These are phyloP conservation scores for Odontocolon sp. DNA, from an alignment of 2,888 invertebrate genomes.

Conservation along the genomic window DNA sequence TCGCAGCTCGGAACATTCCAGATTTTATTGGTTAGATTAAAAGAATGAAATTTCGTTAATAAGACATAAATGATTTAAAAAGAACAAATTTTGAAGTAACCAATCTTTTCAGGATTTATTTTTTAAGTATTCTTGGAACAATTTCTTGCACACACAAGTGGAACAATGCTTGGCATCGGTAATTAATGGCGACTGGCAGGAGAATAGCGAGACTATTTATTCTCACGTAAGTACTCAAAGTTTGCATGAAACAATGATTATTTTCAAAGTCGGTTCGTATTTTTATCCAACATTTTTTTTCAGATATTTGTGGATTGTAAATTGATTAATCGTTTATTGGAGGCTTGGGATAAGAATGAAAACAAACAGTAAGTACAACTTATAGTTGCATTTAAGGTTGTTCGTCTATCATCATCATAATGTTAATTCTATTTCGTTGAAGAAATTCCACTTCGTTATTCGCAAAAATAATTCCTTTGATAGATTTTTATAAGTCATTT, in stretches of 20 bases:
- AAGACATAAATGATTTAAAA: neutral
- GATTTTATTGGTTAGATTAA: slow-evolving; percentile 82
- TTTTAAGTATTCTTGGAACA: slow-evolving; percentile 95
- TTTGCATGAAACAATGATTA: neutral
- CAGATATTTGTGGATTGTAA: slow-evolving; percentile 91
- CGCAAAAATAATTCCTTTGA: no score
- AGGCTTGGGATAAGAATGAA: slow-evolving; percentile 91
- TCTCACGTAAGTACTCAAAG: slow-evolving; percentile 81
- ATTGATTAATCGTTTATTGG: slow-evolving; percentile 89
- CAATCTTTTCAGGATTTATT: slow-evolving; percentile 89
- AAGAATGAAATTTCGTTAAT: neutral
- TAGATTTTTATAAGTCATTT: no score
- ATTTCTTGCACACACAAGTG: slow-evolving; percentile 96
- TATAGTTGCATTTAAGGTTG: no score
- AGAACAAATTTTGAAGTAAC: slow-evolving; percentile 4
- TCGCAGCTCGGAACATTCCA: slow-evolving; percentile 83
- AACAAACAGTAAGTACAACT: slow-evolving; percentile 90
- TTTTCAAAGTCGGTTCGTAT: neutral
- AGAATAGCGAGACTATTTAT: slow-evolving; percentile 81
- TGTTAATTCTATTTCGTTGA: no score
- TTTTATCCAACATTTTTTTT: slow-evolving; percentile 69
- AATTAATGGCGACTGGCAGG: slow-evolving; percentile 81
- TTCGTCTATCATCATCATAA: no score
- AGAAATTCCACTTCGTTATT: no score
- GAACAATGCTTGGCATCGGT: slow-evolving; percentile 89